These are phyloP conservation scores for Megalops cyprinoides DNA, from an alignment of 2,797 vertebrate species.

Conservation along the genomic window DNA sequence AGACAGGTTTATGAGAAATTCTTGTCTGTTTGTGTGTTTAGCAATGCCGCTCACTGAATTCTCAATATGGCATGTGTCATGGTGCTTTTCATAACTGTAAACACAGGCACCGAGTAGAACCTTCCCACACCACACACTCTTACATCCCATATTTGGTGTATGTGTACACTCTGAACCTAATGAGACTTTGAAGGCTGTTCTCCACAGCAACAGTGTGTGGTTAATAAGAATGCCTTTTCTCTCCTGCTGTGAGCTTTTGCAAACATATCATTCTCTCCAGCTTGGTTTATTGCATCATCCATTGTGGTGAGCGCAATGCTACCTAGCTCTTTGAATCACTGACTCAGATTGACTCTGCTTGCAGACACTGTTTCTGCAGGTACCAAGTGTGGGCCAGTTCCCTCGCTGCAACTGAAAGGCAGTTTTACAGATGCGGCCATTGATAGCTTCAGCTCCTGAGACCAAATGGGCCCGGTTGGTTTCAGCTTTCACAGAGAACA, in stretches of 20 bases:
- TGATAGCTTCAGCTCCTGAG: neutral
- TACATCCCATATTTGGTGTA: neutral
- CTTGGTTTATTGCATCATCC: conserved; percentile 13
- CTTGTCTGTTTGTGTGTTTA: too few species aligned
- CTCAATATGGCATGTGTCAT: neutral
- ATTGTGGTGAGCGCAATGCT: neutral
- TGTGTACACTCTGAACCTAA: neutral
- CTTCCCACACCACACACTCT: neutral
- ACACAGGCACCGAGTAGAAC: too few species aligned
- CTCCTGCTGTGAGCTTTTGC: neutral
- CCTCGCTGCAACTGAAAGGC: neutral
- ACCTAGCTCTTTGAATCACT: conserved; percentile 8
- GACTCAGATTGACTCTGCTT: conserved; percentile 27
- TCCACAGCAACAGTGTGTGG: neutral
- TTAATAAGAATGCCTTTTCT: neutral
- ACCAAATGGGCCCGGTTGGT: neutral
- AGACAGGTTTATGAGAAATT: too few species aligned
- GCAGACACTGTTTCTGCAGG: conserved; percentile 14
- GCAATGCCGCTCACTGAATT: neutral
- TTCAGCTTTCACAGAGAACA: neutral
- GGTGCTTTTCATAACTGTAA: neutral
- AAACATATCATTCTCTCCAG: neutral
- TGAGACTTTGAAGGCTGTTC: neutral
- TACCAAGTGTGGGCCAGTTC: conserved; percentile 8
- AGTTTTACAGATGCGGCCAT: neutral